Evolutionary conservation across 2,888 invertebrate genomes (phyloP).

Genomic region (Odontocerum albicorne): DNA sequence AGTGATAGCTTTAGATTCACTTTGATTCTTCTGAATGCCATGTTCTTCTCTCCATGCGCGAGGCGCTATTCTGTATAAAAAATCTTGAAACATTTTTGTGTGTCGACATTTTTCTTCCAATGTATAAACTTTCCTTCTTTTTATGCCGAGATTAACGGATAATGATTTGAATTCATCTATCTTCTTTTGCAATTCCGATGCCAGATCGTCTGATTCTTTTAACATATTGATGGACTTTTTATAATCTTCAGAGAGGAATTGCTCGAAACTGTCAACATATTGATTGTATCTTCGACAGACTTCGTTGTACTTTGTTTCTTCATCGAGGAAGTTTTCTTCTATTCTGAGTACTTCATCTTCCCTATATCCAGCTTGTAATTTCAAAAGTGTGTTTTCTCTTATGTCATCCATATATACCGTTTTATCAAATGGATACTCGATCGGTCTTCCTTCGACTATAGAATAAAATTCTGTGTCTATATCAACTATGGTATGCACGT

Average conservation of each 20-base stretch:
- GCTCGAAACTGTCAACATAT: slow-evolving; percentile 61
- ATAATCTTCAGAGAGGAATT: slow-evolving; percentile 64
- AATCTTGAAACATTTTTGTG: slow-evolving; percentile 67
- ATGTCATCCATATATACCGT: slow-evolving; percentile 60
- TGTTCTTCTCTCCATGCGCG: slow-evolving; percentile 51
- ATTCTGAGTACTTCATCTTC: slow-evolving; percentile 56
- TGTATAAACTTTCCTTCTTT: slow-evolving; percentile 55
- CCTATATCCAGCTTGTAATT: slow-evolving; percentile 53
- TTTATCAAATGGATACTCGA: slow-evolving; percentile 60
- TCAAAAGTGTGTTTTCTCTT: slow-evolving; percentile 53
- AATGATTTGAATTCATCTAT: slow-evolving; percentile 50
- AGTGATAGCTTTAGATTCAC: not conserved
- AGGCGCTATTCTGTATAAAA: slow-evolving; percentile 68
- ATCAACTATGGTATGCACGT: slow-evolving; percentile 62
- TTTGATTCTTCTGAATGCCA: not conserved
- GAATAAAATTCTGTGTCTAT: slow-evolving; percentile 67
- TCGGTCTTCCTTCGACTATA: slow-evolving; percentile 62
- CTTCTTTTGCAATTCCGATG: slow-evolving; percentile 48
- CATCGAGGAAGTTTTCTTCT: slow-evolving; percentile 56
- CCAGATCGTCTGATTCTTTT: slow-evolving; percentile 52
- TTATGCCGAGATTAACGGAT: slow-evolving; percentile 46
- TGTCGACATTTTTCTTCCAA: slow-evolving; percentile 64
- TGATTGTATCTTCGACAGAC: slow-evolving; percentile 51
- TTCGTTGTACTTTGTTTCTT: slow-evolving; percentile 53
- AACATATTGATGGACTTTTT: slow-evolving; percentile 60